Conservation (phyloP, 1,140 invertebrate genomes). For the Drosophila sucinea region DNA sequence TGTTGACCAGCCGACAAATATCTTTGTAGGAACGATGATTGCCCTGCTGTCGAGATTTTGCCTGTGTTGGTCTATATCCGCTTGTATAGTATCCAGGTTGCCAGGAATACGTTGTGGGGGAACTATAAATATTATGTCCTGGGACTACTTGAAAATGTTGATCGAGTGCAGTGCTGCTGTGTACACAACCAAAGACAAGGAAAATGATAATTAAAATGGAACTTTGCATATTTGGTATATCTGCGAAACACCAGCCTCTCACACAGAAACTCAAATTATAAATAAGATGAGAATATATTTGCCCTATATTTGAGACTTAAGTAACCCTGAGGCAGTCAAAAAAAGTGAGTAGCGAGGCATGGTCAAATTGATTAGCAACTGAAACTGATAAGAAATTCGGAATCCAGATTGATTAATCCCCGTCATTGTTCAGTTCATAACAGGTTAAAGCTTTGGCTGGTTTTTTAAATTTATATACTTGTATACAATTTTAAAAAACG, state of each 20-base stretch:
- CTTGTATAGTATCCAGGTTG: slow-evolving; percentile 20
- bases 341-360: slow-evolving; percentile 14
- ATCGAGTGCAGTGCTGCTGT: slow-evolving; percentile 21
- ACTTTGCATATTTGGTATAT: slow-evolving; percentile 26
- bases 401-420: neutral
- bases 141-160: slow-evolving; percentile 30
- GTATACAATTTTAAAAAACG: too few species aligned
- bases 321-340: slow-evolving; percentile 34
- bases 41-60: slow-evolving; percentile 1
- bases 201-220: slow-evolving; percentile 18
- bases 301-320: slow-evolving; percentile 46
- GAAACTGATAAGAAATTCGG: slow-evolving; percentile 52
- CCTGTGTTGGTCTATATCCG: slow-evolving; percentile 2
- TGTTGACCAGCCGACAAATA: slow-evolving; percentile 68
- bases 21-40: slow-evolving; percentile 64
- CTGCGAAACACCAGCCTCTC: neutral
- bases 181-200: neutral
- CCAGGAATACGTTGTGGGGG: neutral
- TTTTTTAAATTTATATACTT: too few species aligned
- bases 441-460: too few species aligned
- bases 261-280: slow-evolving; percentile 8
- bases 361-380: slow-evolving; percentile 23
- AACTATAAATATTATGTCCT: slow-evolving; percentile 25
- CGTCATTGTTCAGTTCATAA: neutral
- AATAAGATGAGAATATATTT: slow-evolving; percentile 28